phyloP scores from a whole-genome alignment of 92 coral and sea anemone genomes.

The Porites divaricata region DNA sequence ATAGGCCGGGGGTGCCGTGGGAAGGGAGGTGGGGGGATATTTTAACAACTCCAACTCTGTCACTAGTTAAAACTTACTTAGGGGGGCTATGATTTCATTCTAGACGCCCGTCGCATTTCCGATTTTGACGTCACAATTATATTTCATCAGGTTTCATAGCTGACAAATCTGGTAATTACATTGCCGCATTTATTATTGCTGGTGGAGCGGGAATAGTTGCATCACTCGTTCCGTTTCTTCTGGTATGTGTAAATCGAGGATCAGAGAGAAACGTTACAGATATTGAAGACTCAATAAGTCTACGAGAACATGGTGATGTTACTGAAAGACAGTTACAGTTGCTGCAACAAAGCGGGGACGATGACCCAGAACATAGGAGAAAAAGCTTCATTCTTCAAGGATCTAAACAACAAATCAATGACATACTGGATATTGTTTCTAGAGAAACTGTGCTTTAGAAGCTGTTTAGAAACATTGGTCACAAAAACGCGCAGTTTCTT shows the following conservation, averaged over 20 bases:
- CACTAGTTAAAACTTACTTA: no score
- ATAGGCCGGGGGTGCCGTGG: no score
- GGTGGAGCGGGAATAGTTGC: slow-evolving; percentile 13
- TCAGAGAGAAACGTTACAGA: background rate
- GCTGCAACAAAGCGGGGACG: background rate
- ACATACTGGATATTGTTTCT: background rate
- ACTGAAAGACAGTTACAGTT: background rate
- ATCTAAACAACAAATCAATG: background rate
- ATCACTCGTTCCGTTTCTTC: slow-evolving; percentile 24
- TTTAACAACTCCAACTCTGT: no score
- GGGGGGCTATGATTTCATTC: no score
- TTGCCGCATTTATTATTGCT: slow-evolving; percentile 15
- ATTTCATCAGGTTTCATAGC: slow-evolving; percentile 14
- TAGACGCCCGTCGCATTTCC: no score
- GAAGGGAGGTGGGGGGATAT: no score
- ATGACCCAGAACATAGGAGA: background rate
- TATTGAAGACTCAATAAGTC: background rate
- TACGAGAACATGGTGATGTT: background rate
- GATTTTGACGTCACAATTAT: no score
- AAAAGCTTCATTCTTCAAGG: background rate
- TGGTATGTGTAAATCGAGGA: background rate
- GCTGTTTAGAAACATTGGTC: no score
- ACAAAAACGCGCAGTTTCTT: no score
- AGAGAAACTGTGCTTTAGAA: no score
- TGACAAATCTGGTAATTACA: slow-evolving; percentile 3